A percentile compares a stretch with the other conserved stretches of the same genome.
phyloP scores from a whole-genome alignment of 35 echinoderm and acorn worm species.

The Anneissia japonica region DNA sequence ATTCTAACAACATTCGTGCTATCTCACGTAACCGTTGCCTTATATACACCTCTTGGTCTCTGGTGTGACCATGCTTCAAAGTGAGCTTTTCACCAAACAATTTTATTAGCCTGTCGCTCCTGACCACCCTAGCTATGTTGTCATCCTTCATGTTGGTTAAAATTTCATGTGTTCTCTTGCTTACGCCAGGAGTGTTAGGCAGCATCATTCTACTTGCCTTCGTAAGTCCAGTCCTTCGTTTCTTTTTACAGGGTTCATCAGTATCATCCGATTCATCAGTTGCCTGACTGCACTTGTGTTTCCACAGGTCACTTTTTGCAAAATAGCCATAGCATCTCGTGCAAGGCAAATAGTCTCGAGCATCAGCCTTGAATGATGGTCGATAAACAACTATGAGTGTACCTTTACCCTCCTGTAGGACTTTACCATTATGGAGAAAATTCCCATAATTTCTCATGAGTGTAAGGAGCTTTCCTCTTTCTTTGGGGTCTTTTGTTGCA shows the following conservation, averaged over 20 bases:
- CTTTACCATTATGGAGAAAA: conserved; percentile 51
- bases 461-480: conserved; percentile 53
- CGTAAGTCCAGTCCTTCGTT: background rate
- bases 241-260: background rate
- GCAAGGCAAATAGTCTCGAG: conserved; percentile 58
- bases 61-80: conserved; percentile 22
- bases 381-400: conserved; percentile 64
- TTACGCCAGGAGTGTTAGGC: background rate
- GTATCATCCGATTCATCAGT: background rate
- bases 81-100: background rate
- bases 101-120: background rate
- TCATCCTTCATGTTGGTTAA: background rate
- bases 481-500: conserved; percentile 40
- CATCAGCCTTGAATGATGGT: conserved; percentile 58
- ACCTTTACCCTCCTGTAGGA: conserved; percentile 34
- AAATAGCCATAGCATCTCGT: conserved; percentile 62
- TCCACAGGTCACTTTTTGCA: conserved; percentile 66
- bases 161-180: background rate
- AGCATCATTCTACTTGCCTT: background rate
- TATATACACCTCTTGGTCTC: conserved; percentile 5
- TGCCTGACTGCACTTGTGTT: conserved; percentile 39
- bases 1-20: background rate
- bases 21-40: background rate
- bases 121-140: background rate
- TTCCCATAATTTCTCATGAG: conserved; percentile 69